Base-by-base conservation (phyloP, 2,113 vertebrate species). In the Psittacula cyanocephala region DNA sequence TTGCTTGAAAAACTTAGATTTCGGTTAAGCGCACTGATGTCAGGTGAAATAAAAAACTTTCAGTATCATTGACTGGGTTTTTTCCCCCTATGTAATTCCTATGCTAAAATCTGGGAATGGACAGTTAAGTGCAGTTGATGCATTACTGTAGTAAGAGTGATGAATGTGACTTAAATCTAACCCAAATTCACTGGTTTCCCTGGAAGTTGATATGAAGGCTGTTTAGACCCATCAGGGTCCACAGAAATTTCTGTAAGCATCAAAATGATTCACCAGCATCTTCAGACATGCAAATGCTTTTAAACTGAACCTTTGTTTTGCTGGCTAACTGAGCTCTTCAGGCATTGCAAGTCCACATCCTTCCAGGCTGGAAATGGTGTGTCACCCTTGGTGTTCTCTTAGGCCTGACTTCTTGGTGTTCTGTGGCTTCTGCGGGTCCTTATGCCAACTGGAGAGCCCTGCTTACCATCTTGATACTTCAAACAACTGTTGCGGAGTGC, bases 191-290 rank as follows among this genome's bases (percentile, higher is more conserved):
- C 8, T 37, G 9, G 3, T 49, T 68, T 93, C 78, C 17, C 33
- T 68, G 25, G 31, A 29, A 50, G 9, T 12, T 79, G 33, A 27
- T 43, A 37, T 3, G 27, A 81, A 75, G 10, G 23, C 35, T 31
- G 6, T 91, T 94, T 83, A 6, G 13, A 23, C n/a, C 50, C 11
- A 7, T 83, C 46, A 70, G 41, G 17, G 35, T 63, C 60, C 33
- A 11, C 5, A 68, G 50, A 53, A 87, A 24, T 78, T 9, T 68
- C 22, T n/a, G 29, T 47, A 23, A 76, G 24, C n/a, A n/a, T 81
- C 1, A 3, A 44, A 84, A 81, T 0, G 0, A 23, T 20, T 41
- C 35, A 25, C 57, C 31, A 35, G 10, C 28, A 77, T 69, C 22
- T 81, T 78, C 41, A 29, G 53, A 22, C 4, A 22, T 6, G 5